Base-by-base conservation (phyloP, 64 coral and sea anemone species). In the Cladopsammia gracilis region DNA sequence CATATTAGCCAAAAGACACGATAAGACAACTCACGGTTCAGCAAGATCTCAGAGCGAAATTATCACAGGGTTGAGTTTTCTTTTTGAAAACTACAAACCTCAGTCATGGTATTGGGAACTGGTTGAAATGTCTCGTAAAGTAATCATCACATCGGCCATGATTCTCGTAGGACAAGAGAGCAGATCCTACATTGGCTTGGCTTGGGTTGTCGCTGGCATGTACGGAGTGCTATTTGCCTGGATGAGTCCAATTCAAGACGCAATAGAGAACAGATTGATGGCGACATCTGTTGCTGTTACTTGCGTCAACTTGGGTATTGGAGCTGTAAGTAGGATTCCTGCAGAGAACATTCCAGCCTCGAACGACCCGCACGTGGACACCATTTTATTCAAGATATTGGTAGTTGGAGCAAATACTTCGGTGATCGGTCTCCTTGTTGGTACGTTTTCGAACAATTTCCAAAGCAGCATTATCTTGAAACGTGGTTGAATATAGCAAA, bases 341-440 rank as follows among this genome's bases (percentile, higher is more conserved):
- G 60, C 72, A 71, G 87, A 77, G 44, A 76, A 20, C 58, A 71
- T 77, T 60, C 24, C 52, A 4, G 70, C 69, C 8, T 57, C 70
- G 10, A 58, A 53, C 1, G 71, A 77, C 7, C 58, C 72, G 57
- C 75, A 89, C 25, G 15, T 89, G n/a, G 87, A 89, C 58, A 89
- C 49, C 2, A 23, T 89, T 54, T 49, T 89, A 23, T 68, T 89
- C 6, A 64, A 89, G 48, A 51, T 77, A n/a, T 68, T 89, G 25
- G 70, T 89, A 34, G 52, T 89, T 19, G 73, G 42, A 19, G 58
- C 87, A 45, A 89, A 89, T 71, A 62, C 56, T 24, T 77, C 62
- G 70, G 69, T 89, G 23, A 46, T 89, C 16, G 87, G 50, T 15
- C 60, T 77, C n/a, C 68, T 89, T 19, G 73, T 60, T 45, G 87